phyloP scores from a whole-genome alignment of 2,888 invertebrate genomes.

The Diabrotica balteata region DNA sequence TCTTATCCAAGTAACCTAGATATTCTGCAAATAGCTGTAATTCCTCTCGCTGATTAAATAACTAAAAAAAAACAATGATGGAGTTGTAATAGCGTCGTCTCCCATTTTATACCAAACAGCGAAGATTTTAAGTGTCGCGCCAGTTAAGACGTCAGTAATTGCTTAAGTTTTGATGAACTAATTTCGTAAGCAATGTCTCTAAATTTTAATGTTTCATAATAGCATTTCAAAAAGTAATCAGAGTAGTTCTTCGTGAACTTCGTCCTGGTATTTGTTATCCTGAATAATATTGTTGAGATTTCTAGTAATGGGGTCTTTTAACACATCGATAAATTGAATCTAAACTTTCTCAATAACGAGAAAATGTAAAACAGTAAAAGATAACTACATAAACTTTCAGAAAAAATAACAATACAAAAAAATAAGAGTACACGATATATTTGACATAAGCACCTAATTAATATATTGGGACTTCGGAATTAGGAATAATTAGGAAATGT shows the following conservation, averaged over 20 bases:
- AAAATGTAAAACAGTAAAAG: too few species aligned
- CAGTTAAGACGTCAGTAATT: slow-evolving; percentile 32
- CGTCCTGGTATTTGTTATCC: neutral
- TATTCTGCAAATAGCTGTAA: too few species aligned
- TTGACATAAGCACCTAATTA: too few species aligned
- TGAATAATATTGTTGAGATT: neutral
- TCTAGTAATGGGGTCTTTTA: neutral
- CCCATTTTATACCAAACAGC: slow-evolving; percentile 6
- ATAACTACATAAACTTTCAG: too few species aligned
- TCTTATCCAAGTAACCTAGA: too few species aligned
- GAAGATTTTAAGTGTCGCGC: slow-evolving; percentile 29
- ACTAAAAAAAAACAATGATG: slow-evolving; percentile 3
- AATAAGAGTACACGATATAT: too few species aligned
- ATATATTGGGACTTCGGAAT: too few species aligned
- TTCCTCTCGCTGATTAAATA: neutral
- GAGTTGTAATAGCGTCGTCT: slow-evolving; percentile 1
- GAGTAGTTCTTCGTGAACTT: neutral
- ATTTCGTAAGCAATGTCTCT: slow-evolving; percentile 35
- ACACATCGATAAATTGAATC: neutral
- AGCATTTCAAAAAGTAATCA: slow-evolving; percentile 32
- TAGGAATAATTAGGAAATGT: too few species aligned
- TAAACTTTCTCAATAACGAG: too few species aligned
- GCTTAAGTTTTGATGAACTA: slow-evolving; percentile 40
- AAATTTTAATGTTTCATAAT: slow-evolving; percentile 38
- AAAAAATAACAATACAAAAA: too few species aligned